phyloP scores from a whole-genome alignment of 2,888 invertebrate genomes.

The Nemotelus nigrinus region DNA sequence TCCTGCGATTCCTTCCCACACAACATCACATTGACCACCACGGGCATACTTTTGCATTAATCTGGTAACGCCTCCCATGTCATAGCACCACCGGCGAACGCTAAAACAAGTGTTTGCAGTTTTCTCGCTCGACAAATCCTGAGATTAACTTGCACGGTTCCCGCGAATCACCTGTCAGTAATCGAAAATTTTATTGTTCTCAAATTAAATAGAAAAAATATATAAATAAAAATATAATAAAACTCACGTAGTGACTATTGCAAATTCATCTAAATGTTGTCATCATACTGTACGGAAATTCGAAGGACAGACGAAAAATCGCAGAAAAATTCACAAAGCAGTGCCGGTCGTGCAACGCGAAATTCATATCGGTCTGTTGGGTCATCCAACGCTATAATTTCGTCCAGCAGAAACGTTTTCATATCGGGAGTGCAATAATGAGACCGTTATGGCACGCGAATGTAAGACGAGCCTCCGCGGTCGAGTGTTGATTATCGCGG shows the following conservation, averaged over 20 bases:
- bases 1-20: too few relatives aligned
- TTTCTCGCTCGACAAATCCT: neutral
- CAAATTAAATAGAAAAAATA: constrained; percentile 18
- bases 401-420: neutral
- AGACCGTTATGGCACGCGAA: neutral
- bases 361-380: neutral
- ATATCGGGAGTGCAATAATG: constrained; percentile 24
- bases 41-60: neutral
- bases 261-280: constrained; percentile 2
- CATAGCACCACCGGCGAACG: neutral
- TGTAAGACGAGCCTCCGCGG: neutral
- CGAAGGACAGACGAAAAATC: neutral
- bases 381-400: neutral
- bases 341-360: neutral
- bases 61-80: neutral
- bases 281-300: neutral
- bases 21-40: too few relatives aligned
- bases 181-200: neutral
- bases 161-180: constrained; percentile 16
- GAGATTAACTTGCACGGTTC: neutral
- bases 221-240: neutral
- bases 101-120: neutral
- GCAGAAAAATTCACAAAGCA: neutral
- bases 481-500: neutral
- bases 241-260: neutral